Evolutionary conservation across 2,797 vertebrate species (phyloP), one percentile per base, ranked within the genome.

Genomic region (Peromyscus melanophrys): DNA sequence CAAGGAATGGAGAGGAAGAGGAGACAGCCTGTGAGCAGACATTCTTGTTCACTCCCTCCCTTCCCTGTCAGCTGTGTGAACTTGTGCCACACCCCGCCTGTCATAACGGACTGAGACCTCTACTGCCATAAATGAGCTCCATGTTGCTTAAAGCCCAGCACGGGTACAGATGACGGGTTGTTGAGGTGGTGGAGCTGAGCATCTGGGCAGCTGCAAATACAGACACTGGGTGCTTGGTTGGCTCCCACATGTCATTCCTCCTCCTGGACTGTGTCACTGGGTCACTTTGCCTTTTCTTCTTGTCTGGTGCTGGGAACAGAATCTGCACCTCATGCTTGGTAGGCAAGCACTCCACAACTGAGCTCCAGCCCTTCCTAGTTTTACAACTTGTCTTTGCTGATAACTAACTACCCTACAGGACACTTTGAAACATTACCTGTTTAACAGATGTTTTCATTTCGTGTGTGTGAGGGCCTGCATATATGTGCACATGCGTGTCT

Each of bases 201-300:
- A 87, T 69, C 19, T 59, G 61, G 65, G 43, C n/a, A 14, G 14
- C 31, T 23, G 1, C 29, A 4, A 11, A 34, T 65, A 29, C 6
- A n/a, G 40, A 46, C 25, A 9, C 67, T 29, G 27, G 65, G n/a
- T 31, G 9, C 13, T 43, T 25, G 34, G 55, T 23, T 25, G 75
- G 59, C 49, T 65, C 29, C 34, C 63, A 7, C 0, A 0, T 43
- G 17, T n/a, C 49, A n/a, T 71, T 29, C 61, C 23, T 14, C 29
- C 55, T 71, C 6, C 13, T 92, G 16, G 40, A 69, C 29, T 12
- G 19, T 65, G 52, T n/a, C 57, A 34, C 43, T 13, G 67, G 11
- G 6, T 14, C n/a, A 52, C 16, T 52, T 75, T 57, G 81, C 34
- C 27, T 61, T n/a, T n/a, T 34, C 67, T 40, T 73, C 67, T 40